Conservation (phyloP, 2,797 vertebrate genomes). For the Catharus ustulatus region DNA sequence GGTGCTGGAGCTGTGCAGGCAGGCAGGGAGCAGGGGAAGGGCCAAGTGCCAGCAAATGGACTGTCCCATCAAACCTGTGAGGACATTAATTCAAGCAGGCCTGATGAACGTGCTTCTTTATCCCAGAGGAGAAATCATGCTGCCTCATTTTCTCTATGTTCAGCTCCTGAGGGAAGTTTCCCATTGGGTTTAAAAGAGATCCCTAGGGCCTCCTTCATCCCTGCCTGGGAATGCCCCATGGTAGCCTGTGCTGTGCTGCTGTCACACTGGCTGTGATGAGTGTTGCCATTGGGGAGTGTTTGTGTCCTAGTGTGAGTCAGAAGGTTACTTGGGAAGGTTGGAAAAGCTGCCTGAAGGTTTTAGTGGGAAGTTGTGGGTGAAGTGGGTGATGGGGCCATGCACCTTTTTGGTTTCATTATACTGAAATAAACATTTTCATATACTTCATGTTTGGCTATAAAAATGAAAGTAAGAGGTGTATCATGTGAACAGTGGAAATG, state of each 20-base stretch:
- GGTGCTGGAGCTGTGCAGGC: background rate
- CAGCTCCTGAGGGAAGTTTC: background rate
- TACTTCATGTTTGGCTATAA: background rate
- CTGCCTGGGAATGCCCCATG: background rate
- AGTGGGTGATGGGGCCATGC: background rate
- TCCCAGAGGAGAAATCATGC: background rate
- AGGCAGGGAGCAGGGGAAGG: background rate
- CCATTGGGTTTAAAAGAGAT: background rate
- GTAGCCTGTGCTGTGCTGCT: background rate
- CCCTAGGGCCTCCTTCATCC: background rate
- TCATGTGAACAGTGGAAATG: background rate
- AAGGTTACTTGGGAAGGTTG: background rate
- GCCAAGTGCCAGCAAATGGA: background rate
- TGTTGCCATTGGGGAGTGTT: background rate
- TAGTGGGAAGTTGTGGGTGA: background rate
- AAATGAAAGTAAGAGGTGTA: background rate
- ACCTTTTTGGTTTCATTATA: background rate
- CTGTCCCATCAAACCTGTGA: background rate
- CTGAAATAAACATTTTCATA: background rate
- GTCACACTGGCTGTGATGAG: background rate
- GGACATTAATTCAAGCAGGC: fast-evolving
- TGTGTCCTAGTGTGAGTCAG: fast-evolving
- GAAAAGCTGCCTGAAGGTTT: background rate
- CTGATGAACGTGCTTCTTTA: background rate
- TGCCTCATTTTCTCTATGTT: background rate